Base-by-base conservation (phyloP, 37 sponge, comb jelly and placozoan genomes). In the Diacarnus erythraeanus region DNA sequence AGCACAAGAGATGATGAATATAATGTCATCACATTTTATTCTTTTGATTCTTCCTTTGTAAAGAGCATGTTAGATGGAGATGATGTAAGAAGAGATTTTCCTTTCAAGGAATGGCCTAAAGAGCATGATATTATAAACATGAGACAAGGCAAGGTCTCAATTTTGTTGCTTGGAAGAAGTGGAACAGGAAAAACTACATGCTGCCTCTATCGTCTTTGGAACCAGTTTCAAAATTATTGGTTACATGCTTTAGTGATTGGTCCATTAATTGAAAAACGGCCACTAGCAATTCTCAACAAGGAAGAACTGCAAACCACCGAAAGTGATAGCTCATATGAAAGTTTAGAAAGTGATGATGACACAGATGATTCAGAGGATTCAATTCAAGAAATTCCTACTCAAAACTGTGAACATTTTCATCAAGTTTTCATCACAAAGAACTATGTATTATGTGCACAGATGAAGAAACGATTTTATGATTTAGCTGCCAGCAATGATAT, bases 161-260 rank as follows among this genome's bases (percentile, higher is more conserved):
- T 90, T 27, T 36, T 94, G 3, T 73, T 94, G 3, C 80, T 94
- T 18, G 94, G 94, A 10, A 65, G 94, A 12, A 90, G 91, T 90
- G 94, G 94, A 1, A 93, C 94, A 34, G 94, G 94, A 21, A 93
- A 93, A 44, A 93, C 94, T 20, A 93, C 94, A 0, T 87, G 88
- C 38, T 94, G 94, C 80, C 59, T 94, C 5, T 87, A 87, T 63
- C 80, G 91, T 3, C 65, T 94, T 25, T 90, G 91, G 91, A 80
- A 84, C 59, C 69, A 81, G 29, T 94, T 87, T 71, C 25, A 64
- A 21, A 72, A 20, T 6, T 90, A 94, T 58, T 89, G 90, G 90
- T 74, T 10, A 8, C 81, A n/a, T 0, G 70, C 84, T 39, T 4
- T 37, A 27, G 25, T 21, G 59, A 41, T 39, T 18, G 78, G 67